Evolutionary conservation across 2,797 vertebrate species (phyloP).

Genomic region (Alectoris magna): DNA sequence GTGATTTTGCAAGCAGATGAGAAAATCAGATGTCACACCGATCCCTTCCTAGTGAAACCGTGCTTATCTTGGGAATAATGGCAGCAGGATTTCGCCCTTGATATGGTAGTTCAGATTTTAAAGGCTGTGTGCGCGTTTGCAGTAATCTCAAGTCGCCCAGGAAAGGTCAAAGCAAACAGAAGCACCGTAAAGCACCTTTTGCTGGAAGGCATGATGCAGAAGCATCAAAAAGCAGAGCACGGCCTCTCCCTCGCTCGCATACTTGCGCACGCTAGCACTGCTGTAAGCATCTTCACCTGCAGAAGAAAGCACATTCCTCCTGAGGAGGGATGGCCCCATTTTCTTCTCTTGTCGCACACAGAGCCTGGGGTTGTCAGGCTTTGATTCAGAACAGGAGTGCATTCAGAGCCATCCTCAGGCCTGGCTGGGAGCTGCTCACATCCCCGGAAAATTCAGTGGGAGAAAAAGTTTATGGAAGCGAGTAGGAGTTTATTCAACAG

Average conservation of each 20-base stretch:
- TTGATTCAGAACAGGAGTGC: constrained; percentile 88
- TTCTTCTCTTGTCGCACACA: constrained; percentile 74
- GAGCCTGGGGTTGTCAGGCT: constrained; percentile 82
- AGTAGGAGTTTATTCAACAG: constrained; percentile 97
- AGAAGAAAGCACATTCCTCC: constrained; percentile 73
- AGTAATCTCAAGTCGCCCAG: not conserved
- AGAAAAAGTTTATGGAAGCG: constrained; percentile 96
- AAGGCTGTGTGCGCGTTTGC: not conserved
- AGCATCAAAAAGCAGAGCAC: constrained; percentile 9
- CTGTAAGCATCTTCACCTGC: constrained; percentile 77
- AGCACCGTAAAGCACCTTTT: constrained; percentile 20
- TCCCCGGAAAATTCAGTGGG: constrained; percentile 93
- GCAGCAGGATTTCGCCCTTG: not conserved
- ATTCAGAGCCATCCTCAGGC: constrained; percentile 87
- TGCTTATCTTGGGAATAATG: not conserved
- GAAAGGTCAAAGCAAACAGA: not conserved
- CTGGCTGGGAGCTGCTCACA: constrained; percentile 88
- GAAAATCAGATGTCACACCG: not conserved
- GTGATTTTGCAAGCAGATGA: not conserved
- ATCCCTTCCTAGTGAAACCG: not conserved
- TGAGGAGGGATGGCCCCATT: constrained; percentile 44
- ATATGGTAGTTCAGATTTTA: not conserved
- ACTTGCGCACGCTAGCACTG: not conserved
- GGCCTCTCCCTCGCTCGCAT: not conserved
- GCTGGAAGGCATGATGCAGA: not conserved